Evolutionary conservation across 1,140 invertebrate species (phyloP), one percentile per base, ranked within the genome.

Genomic region (Aphaenogaster floridana): DNA sequence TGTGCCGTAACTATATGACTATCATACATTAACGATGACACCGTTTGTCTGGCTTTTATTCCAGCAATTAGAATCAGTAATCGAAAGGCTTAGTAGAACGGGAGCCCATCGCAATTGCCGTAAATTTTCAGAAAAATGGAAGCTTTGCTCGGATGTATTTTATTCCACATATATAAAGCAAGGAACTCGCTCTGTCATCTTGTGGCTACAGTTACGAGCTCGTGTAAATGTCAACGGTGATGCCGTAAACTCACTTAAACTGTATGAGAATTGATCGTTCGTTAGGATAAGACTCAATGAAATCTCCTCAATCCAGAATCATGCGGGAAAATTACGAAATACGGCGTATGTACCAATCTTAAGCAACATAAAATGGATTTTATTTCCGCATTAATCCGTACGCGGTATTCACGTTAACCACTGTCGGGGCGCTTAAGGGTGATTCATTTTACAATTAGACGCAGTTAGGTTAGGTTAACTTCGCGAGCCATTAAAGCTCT

Each of bases 391-490:
- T 15, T 50, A n/a, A 71, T 71, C 28, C 15, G 15, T 61, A 34
- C 54, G 36, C 63, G 48, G 34, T 39, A 36, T 80, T n/a, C n/a
- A 8, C 63, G 34, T 54, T 68, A 54, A 68, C 42, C 52, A 17
- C n/a, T 45, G 36, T 76, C 42, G 28, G 54, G 34, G 3, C 36
- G 17, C 8, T 72, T 61, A 61, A 39, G 28, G 28, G 45, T 76
- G 54, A 76, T 84, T 76, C 34, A 84, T 76, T 84, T 84, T 76
- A 84, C 80, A 84, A 84, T 84, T 84, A 84, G 71, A 81, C 66
- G 13, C 28, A 84, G 69, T 84, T 84, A 84, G 71, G 54, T 76
- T n/a, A n/a, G 21, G 28, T 84, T 63, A 84, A 84, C 80, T 84
- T 84, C 28, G 34, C 54, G 57, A 76, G 69, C 71, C 80, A 84